These are phyloP conservation scores for Octonoba sinensis DNA, from an alignment of 2,888 invertebrate species.

Conservation along the genomic window DNA sequence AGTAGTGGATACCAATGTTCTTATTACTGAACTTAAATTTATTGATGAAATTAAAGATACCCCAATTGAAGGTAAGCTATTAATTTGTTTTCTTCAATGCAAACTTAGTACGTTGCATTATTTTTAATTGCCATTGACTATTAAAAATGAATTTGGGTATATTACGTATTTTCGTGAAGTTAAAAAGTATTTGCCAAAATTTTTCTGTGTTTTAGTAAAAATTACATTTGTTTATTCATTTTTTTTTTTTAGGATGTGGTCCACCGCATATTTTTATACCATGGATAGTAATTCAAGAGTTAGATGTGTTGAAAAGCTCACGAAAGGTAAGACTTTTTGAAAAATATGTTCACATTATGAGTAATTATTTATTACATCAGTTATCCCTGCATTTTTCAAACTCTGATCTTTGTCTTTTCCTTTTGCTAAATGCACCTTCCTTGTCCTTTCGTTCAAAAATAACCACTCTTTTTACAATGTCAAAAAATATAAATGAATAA, in stretches of 20 bases:
- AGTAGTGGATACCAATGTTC: slow-evolving; percentile 52
- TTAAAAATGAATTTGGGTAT: too few species aligned
- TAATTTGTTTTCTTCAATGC: neutral
- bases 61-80: slow-evolving; percentile 30
- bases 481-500: too few species aligned
- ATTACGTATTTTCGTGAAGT: too few species aligned
- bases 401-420: too few species aligned
- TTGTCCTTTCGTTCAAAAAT: too few species aligned
- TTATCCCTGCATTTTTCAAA: too few species aligned
- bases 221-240: neutral
- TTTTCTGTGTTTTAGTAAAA: neutral
- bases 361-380: neutral
- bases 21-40: slow-evolving; percentile 23
- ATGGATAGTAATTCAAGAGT: slow-evolving; percentile 40
- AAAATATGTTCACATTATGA: neutral
- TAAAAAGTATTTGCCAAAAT: too few species aligned
- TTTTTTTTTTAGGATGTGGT: slow-evolving; percentile 43
- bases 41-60: slow-evolving; percentile 39
- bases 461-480: too few species aligned
- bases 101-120: neutral
- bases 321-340: neutral
- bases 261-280: slow-evolving; percentile 57
- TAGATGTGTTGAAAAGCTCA: slow-evolving; percentile 33
- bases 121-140: too few species aligned
- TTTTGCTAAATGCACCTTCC: too few species aligned